Base-by-base conservation (phyloP, 2,797 vertebrate species). In the Galago senegalensis region DNA sequence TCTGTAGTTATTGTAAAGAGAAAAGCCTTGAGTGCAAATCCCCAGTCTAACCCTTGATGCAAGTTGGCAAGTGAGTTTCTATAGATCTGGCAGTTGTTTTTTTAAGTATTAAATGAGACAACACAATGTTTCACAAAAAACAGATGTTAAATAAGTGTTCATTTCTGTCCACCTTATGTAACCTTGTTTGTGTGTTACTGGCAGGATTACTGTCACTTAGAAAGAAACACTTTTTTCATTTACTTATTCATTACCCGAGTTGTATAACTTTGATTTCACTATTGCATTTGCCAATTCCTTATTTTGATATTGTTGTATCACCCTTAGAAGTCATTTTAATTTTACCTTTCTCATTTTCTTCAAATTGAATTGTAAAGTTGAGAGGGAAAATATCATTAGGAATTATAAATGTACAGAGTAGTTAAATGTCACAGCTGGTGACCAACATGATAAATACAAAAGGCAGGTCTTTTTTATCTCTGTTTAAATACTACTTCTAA, bases 41-140 rank as follows among this genome's bases (percentile, higher is more conserved):
- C 13, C 90, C 27, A 49, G 17, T n/a, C 31, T 60, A 40, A 20
- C 7, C 1, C 23, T 91, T 63, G 43, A 83, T 56, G 58, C 65
- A 70, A 31, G 27, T 43, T 77, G 56, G 18, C 29, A 49, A 63
- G 8, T 2, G 17, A 73, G 21, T 75, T 77, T 87, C 14, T 31
- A 81, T 8, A 65, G 16, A 43, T 18, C n/a, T 83, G 5, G 14
- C 20, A 91, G 56, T 34, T 61, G 53, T 87, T 31, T 87, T 31
- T 34, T 37, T 34, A 2, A 73, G 0, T 31, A 72, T 60, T 60
- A 84, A 76, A 27, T 70, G 58, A 92, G 58, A 84, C 29, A 43
- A 96, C 25, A 81, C 23, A 96, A 91, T 61, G 7, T 93, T 83
- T 65, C 61, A 61, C 10, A 91, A 92, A 85, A n/a, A 37, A 4